phyloP scores from a whole-genome alignment of 2,113 vertebrate genomes.

The Poecilia latipinna region DNA sequence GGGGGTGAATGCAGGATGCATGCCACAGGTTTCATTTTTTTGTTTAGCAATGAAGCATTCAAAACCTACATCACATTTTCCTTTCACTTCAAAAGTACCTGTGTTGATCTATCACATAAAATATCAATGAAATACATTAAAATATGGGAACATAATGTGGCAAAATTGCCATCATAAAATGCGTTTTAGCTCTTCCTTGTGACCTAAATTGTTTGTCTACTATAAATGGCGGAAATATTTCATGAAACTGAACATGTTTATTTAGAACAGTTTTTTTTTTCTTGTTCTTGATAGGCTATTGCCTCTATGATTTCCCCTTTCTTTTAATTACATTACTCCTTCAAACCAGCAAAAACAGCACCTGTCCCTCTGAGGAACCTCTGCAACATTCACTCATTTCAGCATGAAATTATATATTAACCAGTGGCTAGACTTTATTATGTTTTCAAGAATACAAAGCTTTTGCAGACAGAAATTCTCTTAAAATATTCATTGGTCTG shows the following conservation, averaged over 20 bases:
- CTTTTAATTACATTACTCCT: constrained; percentile 11
- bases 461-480: background rate
- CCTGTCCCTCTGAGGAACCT: constrained; percentile 32
- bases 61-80: too few species aligned
- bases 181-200: too few species aligned
- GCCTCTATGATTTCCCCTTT: constrained; percentile 10
- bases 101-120: too few species aligned
- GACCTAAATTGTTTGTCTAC: too few species aligned
- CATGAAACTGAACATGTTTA: background rate
- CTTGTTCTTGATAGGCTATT: background rate
- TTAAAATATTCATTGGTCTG: constrained; percentile 13
- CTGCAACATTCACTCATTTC: constrained; percentile 34
- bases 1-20: too few species aligned
- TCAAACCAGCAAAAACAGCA: constrained; percentile 32
- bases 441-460: constrained; percentile 37
- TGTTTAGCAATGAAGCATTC: too few species aligned
- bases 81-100: too few species aligned
- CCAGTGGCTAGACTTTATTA: constrained; percentile 31
- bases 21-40: too few species aligned
- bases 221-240: background rate
- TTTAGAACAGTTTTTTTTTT: background rate
- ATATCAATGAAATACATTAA: too few species aligned
- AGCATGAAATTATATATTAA: constrained; percentile 54
- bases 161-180: too few species aligned
- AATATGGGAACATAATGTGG: too few species aligned